Percentiles rank a stretch among this genome's conserved stretches.
These are phyloP conservation scores for Naso thynnoides DNA, from an alignment of 2,797 vertebrate species.

Conservation along the genomic window DNA sequence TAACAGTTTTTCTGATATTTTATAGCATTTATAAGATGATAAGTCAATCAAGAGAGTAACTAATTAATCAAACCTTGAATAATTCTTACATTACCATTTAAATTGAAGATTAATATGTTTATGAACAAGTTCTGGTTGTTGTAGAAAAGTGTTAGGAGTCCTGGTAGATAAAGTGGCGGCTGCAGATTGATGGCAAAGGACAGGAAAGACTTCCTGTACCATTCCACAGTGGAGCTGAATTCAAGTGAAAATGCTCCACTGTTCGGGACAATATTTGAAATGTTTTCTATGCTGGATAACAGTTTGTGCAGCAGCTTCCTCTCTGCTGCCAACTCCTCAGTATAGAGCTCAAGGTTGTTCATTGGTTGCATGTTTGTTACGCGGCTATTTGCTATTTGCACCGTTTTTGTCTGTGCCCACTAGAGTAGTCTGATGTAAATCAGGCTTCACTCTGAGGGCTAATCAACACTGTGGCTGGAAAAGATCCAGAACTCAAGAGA, in stretches of 20 bases:
- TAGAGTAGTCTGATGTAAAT: not conserved
- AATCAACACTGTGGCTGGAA: constrained; percentile 10
- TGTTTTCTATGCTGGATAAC: not conserved
- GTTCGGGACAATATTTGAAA: not conserved
- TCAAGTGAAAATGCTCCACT: not conserved
- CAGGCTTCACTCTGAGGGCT: not conserved
- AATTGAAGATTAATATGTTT: not conserved
- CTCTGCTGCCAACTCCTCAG: not conserved
- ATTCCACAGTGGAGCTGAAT: constrained; percentile 25
- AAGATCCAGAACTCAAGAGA: constrained; percentile 21
- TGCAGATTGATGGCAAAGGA: constrained; percentile 10
- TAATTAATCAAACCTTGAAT: no score
- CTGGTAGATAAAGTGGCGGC: no score
- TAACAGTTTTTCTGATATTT: not conserved
- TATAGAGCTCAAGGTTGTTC: not conserved
- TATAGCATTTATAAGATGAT: not conserved
- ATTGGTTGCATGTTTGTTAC: not conserved
- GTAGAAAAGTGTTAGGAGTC: not conserved
- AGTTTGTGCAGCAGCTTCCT: not conserved
- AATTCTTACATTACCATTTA: no score
- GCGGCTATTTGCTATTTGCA: no score
- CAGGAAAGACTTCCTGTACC: constrained; percentile 40
- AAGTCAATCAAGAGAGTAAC: not conserved
- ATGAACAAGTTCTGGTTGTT: not conserved
- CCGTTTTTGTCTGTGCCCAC: constrained; percentile 3